Evolutionary conservation across 2,888 invertebrate species (phyloP).

Genomic region (Phyto melanocephala): DNA sequence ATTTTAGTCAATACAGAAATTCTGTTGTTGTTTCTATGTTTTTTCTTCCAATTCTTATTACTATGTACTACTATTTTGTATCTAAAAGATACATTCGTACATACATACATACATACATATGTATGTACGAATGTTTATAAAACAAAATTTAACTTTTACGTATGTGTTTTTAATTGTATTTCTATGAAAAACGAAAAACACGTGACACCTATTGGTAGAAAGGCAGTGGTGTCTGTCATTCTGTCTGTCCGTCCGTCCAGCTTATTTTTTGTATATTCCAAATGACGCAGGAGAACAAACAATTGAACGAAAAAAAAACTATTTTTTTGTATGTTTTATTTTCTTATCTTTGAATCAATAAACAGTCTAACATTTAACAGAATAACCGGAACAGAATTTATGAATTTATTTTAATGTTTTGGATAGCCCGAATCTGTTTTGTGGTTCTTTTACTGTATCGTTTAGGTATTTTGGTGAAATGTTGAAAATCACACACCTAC

Average conservation of each 20-base stretch:
- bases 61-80: constrained; percentile 16
- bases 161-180: neutral
- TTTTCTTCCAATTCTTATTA: neutral
- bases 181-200: neutral
- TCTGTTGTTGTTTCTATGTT: neutral
- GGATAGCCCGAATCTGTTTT: neutral
- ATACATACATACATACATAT: neutral
- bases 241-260: neutral
- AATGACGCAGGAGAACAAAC: constrained; percentile 44
- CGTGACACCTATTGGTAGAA: constrained; percentile 8
- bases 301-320: constrained; percentile 32
- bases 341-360: neutral
- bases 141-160: neutral
- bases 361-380: neutral
- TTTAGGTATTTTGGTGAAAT: neutral
- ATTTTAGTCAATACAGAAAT: neutral
- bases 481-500: constrained; percentile 10
- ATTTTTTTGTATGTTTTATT: neutral
- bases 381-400: neutral
- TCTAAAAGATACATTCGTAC: neutral
- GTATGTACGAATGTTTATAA: neutral
- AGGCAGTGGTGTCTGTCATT: neutral
- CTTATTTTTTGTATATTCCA: neutral
- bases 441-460: neutral
- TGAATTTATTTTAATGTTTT: neutral